Evolutionary conservation across 1,140 invertebrate species (phyloP), one percentile per base, ranked within the genome.

Genomic region (Saccostrea echinata): DNA sequence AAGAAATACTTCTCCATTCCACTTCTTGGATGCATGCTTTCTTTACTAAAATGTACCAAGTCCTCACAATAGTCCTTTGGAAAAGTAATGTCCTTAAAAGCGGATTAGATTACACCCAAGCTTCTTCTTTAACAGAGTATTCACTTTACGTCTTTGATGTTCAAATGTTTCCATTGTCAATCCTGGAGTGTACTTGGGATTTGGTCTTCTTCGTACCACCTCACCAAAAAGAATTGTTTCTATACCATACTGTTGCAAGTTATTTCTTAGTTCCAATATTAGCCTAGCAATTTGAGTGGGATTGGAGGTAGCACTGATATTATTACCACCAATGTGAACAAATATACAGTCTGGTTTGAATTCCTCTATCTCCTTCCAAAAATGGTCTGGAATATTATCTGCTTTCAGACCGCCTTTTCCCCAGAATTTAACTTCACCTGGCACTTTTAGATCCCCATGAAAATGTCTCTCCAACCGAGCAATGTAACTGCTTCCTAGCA

Each of bases 331-430:
- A 27, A 68, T 68, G 27, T 68, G 61, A 6, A 68, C 27, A 68
- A 68, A 68, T 68, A 68, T 68, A 68, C 61, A 68, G 61, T 68
- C 27, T 68, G 61, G 61, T 68, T 68, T 68, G 61, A 68, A 68
- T n/a, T 68, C 61, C 13, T 21, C 61, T n/a, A 68, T 68, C 27
- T 68, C 61, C 61, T 13, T 27, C 61, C 61, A 68, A 68, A 68
- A n/a, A n/a, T 68, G 21, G 8, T 68, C 61, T 27, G 61, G 61
- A n/a, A 43, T 43, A 43, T 43, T 43, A n/a, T 81, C 76, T 27
- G 30, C 33, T 27, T 33, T 24, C 76, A 81, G n/a, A 24, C 76
- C 76, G 8, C 76, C 76, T 81, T 35, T 81, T 18, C 76, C 76
- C n/a, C n/a, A 81, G 33, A 81, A 81, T 18, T 24, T 35, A 18